Base-by-base conservation (phyloP, 2,113 vertebrate species). In the Motacilla tschutschensis region DNA sequence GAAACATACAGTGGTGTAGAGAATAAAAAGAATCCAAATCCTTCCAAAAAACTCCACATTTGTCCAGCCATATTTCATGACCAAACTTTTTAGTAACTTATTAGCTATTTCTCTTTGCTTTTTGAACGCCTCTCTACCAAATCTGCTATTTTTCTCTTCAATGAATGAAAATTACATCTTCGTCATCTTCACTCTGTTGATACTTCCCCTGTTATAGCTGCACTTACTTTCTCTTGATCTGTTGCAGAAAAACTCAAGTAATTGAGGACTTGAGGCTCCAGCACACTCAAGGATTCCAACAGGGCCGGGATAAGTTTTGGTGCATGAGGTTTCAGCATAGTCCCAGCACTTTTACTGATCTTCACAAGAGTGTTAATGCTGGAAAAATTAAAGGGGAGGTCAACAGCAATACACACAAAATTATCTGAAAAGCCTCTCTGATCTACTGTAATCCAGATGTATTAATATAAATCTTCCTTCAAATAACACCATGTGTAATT, bases 361-460 rank as follows among this genome's bases (percentile, higher is more conserved):
- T 99, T 99, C 93, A 99, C 99, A 79, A 99, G 97, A 24, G 99
- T 99, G 87, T 98, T 99, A 94, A 99, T 98, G 89, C 99, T 99
- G 69, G 8, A 71, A 91, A 66, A 87, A 85, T 38, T 8, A 73
- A 79, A 88, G 26, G 8, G 5, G 53, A 74, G 6, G n/a, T 92
- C 46, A 93, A 46, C 10, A 82, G 8, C 63, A 9, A 70, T 47
- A 73, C 40, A 69, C 6, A 57, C 5, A 51, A 25, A 31, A 17
- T 59, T 21, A 58, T 21, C 8, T 77, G 33, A 55, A 88, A 85
- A 93, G 33, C 8, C 12, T 57, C 31, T 72, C 38, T 43, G 11
- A 9, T 69, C 35, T 54, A 29, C 43, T 71, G 12, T 22, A 88
- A 70, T 28, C 6, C 28, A 70, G 22, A 65, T 25, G 65, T 4